Evolutionary conservation across 2,888 invertebrate genomes (phyloP).

Genomic region (Pediacus dermestoides): DNA sequence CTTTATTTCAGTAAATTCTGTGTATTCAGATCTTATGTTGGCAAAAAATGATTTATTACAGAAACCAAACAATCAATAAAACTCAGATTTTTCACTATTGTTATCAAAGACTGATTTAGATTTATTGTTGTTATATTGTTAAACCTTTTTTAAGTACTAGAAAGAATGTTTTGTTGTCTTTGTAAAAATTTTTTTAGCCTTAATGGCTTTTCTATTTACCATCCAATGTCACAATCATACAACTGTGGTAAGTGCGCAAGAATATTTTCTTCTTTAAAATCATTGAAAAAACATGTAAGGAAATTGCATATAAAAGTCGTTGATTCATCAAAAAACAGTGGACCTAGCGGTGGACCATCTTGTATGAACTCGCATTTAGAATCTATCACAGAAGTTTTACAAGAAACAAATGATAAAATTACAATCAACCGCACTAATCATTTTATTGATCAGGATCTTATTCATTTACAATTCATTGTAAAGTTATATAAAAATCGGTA

Average conservation of each 20-base stretch:
- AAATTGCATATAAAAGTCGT: background rate
- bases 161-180: background rate
- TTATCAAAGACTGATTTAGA: too few species aligned
- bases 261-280: background rate
- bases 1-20: background rate
- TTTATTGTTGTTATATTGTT: too few species aligned
- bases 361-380: too few species aligned
- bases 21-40: too few species aligned
- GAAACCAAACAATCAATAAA: background rate
- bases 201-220: background rate
- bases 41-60: too few species aligned
- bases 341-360: too few species aligned
- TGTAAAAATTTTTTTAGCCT: background rate
- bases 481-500: background rate
- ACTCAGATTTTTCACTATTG: too few species aligned
- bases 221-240: background rate
- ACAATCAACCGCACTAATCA: too few species aligned
- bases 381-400: background rate
- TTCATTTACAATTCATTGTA: background rate
- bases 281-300: slow-evolving; percentile 1
- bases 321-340: too few species aligned
- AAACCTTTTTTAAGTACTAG: too few species aligned
- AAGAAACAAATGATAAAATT: too few species aligned
- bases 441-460: too few species aligned
- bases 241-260: background rate